Percentiles rank a stretch among this genome's conserved stretches.
Evolutionary conservation across 37 sponge, comb jelly and placozoan species (phyloP).

Genomic region (Theonella swinhoei): DNA sequence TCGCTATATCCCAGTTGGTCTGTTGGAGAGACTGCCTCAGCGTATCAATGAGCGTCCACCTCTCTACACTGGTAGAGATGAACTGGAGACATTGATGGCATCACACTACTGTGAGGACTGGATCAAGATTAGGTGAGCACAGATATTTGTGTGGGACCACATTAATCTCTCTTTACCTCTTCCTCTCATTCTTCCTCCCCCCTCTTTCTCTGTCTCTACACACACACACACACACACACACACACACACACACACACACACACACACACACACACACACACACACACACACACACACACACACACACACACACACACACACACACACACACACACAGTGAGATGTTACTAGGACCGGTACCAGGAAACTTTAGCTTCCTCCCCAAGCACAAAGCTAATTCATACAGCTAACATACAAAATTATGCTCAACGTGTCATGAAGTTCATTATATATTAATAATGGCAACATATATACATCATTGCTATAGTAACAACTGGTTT

Average conservation of each 20-base stretch:
- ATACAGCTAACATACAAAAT: slow-evolving; percentile 45
- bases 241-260: no score
- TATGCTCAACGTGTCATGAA: no score
- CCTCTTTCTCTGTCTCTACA: neutral
- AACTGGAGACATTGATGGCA: slow-evolving; percentile 92
- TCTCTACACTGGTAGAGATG: slow-evolving; percentile 76
- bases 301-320: no score
- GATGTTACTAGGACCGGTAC: slow-evolving; percentile 91
- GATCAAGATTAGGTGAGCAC: slow-evolving; percentile 84
- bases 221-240: slow-evolving; percentile 89
- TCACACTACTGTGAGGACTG: slow-evolving; percentile 85
- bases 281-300: no score
- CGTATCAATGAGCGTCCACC: slow-evolving; percentile 94
- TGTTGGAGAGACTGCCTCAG: slow-evolving; percentile 91
- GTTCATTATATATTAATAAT: no score
- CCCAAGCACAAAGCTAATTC: slow-evolving; percentile 97
- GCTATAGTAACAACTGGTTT: neutral
- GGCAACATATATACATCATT: no score
- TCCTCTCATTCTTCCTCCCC: neutral
- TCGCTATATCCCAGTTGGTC: slow-evolving; percentile 94
- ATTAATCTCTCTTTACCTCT: neutral
- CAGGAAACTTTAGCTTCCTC: slow-evolving; percentile 72
- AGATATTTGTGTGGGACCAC: no score
- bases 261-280: no score
- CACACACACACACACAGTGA: slow-evolving; percentile 59